Evolutionary conservation across 1,140 invertebrate species (phyloP), one percentile per base, ranked within the genome.

Genomic region (Lordiphosa clarofinis): DNA sequence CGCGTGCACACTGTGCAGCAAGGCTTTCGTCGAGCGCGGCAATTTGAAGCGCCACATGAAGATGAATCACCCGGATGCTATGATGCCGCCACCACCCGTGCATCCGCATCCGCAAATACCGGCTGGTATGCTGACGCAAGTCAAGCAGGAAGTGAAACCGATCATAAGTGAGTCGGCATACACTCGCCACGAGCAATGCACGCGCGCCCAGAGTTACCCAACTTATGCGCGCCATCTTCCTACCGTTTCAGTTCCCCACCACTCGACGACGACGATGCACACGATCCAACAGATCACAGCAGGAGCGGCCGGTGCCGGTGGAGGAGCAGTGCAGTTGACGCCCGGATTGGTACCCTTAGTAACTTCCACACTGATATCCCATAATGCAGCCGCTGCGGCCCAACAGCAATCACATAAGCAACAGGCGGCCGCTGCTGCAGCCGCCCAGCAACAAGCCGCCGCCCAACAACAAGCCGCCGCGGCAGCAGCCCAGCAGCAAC

Each of bases 11-110:
- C 91, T 94, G 68, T 95, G 94, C 81, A 93, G 93, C 60, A 95
- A 95, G 89, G 94, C 94, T 4, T 96, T 96, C 88, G 93, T 93
- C 36, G 94, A 94, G 75, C 94, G 94, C 72, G 93, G 93, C 46
- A 94, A 94, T 86, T 92, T 94, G 90, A 89, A 94, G 81, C 90
- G 93, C 87, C 89, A 91, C 87, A 87, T 90, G 86, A 84, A 90
- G 79, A 89, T 90, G 76, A 88, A 89, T 64, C 89, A 89, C 56
- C 86, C 87, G 58, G 86, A 88, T 89, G 82, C 86, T 56, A 84
- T 88, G 64, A 87, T 88, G 87, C 87, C 87, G 62, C 87, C 87
- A 66, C 87, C 87, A 65, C 87, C 84, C 52, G 72, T 82, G 57
- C 79, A 87, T 70, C 87, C 87, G 54, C 86, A 87, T 84, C 87